Conservation (phyloP, 2,113 vertebrate genomes). For the Nibea albiflora region DNA sequence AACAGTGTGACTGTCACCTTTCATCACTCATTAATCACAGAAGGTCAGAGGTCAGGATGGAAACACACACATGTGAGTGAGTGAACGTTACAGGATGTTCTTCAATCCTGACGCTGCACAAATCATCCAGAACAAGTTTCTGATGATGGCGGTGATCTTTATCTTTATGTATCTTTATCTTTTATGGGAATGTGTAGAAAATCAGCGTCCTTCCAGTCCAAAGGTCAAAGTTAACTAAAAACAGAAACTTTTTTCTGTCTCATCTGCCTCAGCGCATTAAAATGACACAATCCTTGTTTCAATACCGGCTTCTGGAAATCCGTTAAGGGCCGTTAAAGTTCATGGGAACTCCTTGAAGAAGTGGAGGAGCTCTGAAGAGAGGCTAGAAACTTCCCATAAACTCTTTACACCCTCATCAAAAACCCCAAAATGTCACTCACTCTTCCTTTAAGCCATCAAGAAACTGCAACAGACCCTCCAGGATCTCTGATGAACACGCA, state of each 20-base stretch:
- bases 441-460: neutral
- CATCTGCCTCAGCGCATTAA: neutral
- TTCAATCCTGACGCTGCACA: too few relatives aligned
- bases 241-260: neutral
- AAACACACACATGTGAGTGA: too few relatives aligned
- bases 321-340: too few relatives aligned
- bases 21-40: neutral
- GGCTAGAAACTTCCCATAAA: neutral
- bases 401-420: neutral
- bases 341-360: too few relatives aligned
- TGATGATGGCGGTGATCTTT: conserved; percentile 12
- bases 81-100: neutral
- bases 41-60: neutral
- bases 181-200: too few relatives aligned
- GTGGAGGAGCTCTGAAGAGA: neutral
- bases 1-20: neutral
- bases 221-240: neutral
- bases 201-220: too few relatives aligned
- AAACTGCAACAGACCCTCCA: neutral
- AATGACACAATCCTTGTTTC: neutral
- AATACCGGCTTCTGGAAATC: neutral
- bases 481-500: neutral
- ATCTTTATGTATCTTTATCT: neutral
- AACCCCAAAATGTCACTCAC: neutral
- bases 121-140: neutral